Base-by-base conservation (phyloP, 2,113 vertebrate genomes). In the Pelobates fuscus region DNA sequence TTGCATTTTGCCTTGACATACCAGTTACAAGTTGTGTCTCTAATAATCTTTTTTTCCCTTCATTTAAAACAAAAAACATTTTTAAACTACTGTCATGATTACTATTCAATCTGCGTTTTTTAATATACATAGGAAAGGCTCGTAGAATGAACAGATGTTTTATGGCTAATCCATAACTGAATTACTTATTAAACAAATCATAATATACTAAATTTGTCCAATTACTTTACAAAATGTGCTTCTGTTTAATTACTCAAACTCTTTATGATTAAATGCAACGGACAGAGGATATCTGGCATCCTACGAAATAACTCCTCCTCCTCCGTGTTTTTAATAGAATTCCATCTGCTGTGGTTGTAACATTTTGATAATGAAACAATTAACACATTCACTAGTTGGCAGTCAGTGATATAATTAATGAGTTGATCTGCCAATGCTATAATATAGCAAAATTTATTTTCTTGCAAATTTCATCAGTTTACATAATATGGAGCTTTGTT, bases 161-260 rank as follows among this genome's bases (percentile, higher is more conserved):
- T 23, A 59, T 10, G 57, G 43, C 46, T 32, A 46, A 76, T 68
- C 65, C 32, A 68, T 60, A 76, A 61, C 55, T 26, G 55, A 76
- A 68, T 67, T 68, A 75, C 62, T 66, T 61, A 59, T 67, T 76
- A 76, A 76, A 76, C 73, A 76, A 76, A 76, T 76, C 64, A 76
- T 61, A 76, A 76, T 76, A 76, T 68, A 67, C 73, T 64, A 68
- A 61, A 76, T 68, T 76, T 76, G 65, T 49, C 61, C 65, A 76
- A 76, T 76, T 76, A 68, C 63, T 55, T 67, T 68, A 68, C 20
- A 61, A 76, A 76, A 68, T 76, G 64, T 67, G 73, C 73, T 76
- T 76, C 73, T 76, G 73, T 32, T 68, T 61, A 76, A 67, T 67
- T 61, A 60, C 63, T 49, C 41, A 8, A 27, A 25, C 20, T 68